Evolutionary conservation across 2,888 invertebrate species (phyloP), one percentile per base, ranked within the genome.

Genomic region (Mesopsocus fuscifrons): DNA sequence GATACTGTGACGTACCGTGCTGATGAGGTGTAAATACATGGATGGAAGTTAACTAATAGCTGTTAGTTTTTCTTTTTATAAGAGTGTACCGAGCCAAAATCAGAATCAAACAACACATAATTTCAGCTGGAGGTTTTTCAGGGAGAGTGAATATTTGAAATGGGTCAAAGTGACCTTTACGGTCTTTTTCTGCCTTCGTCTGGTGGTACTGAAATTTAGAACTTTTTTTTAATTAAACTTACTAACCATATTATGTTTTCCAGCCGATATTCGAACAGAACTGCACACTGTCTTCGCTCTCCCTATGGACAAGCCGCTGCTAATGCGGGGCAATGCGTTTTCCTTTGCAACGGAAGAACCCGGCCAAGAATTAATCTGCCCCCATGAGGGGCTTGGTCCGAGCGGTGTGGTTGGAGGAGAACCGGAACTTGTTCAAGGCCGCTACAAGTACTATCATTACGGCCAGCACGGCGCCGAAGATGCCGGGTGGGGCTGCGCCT

Each of bases 401-500:
- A 58, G 63, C 34, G 59, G 58, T 46, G 54, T 64, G 16, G 52
- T 52, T 50, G 67, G 62, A 46, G 71, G 69, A 34, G 64, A 66
- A 50, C 55, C 67, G 45, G 65, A 63, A 33, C 48, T 78, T 22
- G 77, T 97, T 2, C 68, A 76, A 48, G 98, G 98, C 2, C 69
- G 74, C 48, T 98, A 98, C 57, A 68, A 77, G 15, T 99, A 98
- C 62, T 82, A 91, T 58, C 98, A 99, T 61, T 99, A 99, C 60
- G 81, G 89, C 77, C 94, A 95, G 60, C 83, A 95, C 55, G 71
- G 74, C 50, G 76, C 89, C 58, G 82, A 95, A 60, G 98, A 98
- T 55, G 80, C 83, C 59, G 92, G 92, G n/a, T 98, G 98, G 98
- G 98, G 98, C 3, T 98, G 98, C 65, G 98, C 98, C 0, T 98